Evolutionary conservation across 2,797 vertebrate genomes (phyloP), one percentile per base, ranked within the genome.

Genomic region (Alca torda): DNA sequence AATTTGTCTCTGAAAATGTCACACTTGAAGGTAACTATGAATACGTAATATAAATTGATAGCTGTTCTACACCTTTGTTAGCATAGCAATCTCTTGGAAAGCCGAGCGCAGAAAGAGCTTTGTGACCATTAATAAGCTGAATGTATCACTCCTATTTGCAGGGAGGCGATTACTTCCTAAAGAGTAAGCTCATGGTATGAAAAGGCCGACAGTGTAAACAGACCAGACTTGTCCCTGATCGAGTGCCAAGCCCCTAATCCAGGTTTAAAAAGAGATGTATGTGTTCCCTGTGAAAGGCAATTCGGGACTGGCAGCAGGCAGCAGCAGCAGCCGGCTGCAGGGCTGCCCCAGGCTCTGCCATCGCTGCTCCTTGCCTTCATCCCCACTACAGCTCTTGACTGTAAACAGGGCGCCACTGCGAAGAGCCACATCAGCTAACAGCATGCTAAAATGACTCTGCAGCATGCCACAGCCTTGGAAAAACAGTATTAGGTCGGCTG

Each of bases 1-100:
- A 94, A 93, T 87, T 91, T 89, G 53, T 61, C 72, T 54, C 37
- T 83, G 75, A 80, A 77, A 83, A 80, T 70, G 33, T 90, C 78
- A 64, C 19, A 35, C 60, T 85, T 70, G 72, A 80, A 83, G 79
- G 87, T 67, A 63, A 79, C 60, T 76, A 28, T 69, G 93, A 87
- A 86, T 63, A 39, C 3, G 0, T 50, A 90, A 67, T 20, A 80
- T 21, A 94, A 93, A 78, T 60, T 64, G 68, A 77, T n/a, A 68
- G 51, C 72, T 74, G 67, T 63, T 77, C 64, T 70, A 59, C 57
- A 56, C 43, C 43, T 85, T 93, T 93, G 84, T 77, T 59, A 84
- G 83, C 54, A 24, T 1, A 88, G 70, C 69, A 84, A 65, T 70
- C 1, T 0, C 60, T 56, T 37, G 57, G 78, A 74, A 93, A 87